Percentiles rank a stretch among this genome's conserved stretches.
phyloP scores from a whole-genome alignment of 2,113 vertebrate genomes.

The Bubo scandiacus region DNA sequence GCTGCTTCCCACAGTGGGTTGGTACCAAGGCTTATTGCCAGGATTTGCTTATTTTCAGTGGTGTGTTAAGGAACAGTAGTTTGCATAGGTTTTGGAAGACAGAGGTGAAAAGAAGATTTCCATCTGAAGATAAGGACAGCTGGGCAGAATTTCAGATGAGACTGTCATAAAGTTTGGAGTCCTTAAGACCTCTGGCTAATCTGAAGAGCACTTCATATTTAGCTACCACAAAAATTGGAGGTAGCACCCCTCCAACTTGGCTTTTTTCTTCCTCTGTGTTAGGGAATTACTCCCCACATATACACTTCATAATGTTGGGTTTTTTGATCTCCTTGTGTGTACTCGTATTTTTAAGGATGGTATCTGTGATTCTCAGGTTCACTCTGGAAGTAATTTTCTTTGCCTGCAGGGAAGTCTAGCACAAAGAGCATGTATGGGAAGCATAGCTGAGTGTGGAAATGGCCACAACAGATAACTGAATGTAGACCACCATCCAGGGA shows the following conservation, averaged over 20 bases:
- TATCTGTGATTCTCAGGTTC: background rate
- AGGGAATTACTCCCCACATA: background rate
- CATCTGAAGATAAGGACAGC: background rate
- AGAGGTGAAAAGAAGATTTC: background rate
- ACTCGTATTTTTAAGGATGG: background rate
- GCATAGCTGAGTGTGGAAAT: background rate
- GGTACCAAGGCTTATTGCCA: background rate
- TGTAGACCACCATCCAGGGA: background rate
- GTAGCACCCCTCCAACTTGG: background rate
- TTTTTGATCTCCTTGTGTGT: background rate
- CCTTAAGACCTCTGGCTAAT: background rate
- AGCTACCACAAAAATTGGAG: background rate
- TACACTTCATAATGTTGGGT: accelerated
- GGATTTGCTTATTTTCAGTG: background rate
- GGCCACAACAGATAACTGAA: background rate
- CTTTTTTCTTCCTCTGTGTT: background rate
- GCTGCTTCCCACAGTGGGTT: background rate
- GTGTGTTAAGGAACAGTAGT: background rate
- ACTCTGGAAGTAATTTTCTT: background rate
- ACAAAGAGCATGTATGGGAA: background rate
- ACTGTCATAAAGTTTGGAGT: background rate
- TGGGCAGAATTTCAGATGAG: background rate
- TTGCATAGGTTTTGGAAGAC: background rate
- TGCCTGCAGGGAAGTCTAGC: background rate
- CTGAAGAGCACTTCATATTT: background rate